phyloP scores from a whole-genome alignment of 2,888 invertebrate genomes.

The Cordilura impudica region DNA sequence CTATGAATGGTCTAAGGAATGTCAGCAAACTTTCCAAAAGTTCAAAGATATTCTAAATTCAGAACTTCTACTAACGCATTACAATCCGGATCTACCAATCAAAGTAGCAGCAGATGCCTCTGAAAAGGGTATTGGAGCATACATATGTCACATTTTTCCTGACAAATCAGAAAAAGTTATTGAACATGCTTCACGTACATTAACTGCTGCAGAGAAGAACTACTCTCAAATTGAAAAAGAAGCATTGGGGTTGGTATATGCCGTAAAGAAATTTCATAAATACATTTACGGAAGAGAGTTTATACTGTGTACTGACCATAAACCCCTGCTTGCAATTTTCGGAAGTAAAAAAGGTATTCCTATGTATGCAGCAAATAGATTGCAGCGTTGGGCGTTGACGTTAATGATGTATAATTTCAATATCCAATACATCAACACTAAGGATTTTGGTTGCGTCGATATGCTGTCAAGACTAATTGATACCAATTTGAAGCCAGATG shows the following conservation, averaged over 20 bases:
- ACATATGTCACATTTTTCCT: slow-evolving; percentile 4
- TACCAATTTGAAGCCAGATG: not conserved
- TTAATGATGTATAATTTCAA: too few species aligned
- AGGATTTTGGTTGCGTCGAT: slow-evolving; percentile 15
- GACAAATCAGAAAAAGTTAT: not conserved
- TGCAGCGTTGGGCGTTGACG: too few species aligned
- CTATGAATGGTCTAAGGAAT: not conserved
- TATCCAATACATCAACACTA: not conserved
- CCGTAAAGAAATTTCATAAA: not conserved
- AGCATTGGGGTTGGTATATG: not conserved
- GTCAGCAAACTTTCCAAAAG: slow-evolving; percentile 10
- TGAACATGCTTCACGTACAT: not conserved
- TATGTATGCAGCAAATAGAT: not conserved
- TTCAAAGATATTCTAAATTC: slow-evolving; percentile 54
- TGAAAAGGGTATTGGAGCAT: not conserved
- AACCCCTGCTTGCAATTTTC: not conserved
- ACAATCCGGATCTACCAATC: slow-evolving; percentile 7
- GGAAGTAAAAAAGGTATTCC: not conserved
- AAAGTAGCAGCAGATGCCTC: slow-evolving; percentile 21
- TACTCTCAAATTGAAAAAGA: slow-evolving; percentile 10
- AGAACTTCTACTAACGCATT: too few species aligned
- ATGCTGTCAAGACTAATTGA: slow-evolving; percentile 9
- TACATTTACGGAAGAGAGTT: not conserved
- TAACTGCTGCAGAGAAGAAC: slow-evolving; percentile 2
- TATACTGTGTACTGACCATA: not conserved